Evolutionary conservation across 2,888 invertebrate species (phyloP), one percentile per base, ranked within the genome.

Genomic region (Drosophila yooni): DNA sequence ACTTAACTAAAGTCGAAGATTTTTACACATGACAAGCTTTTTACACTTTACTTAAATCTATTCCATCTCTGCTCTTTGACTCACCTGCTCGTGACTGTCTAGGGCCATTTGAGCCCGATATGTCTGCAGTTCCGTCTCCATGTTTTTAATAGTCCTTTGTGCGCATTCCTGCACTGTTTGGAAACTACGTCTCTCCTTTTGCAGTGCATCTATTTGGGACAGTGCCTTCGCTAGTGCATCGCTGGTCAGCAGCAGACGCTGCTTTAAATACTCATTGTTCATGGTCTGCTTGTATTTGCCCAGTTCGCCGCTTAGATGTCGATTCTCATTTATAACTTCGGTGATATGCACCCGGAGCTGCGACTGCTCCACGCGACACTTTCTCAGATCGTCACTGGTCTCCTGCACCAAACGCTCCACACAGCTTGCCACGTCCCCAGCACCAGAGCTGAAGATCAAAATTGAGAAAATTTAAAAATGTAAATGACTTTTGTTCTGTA

Each of bases 121-220:
- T 31, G 94, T 93, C 91, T 94, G 94, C 4, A 96, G 91, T 92
- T 96, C 96, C 27, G 94, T 94, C 89, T 97, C 96, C 67, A 96
- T 93, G 57, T 94, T 94, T 43, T 95, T 95, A 56, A 96, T 95
- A 0, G 95, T 95, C 87, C 94, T 94, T 71, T 96, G 93, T 0
- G 96, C 94, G 71, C 95, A 95, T 90, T 95, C 95, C 95, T 96
- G 96, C 40, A 96, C 91, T 25, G 95, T 94, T 53, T 94, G 94
- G 3, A 95, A 93, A 0, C 95, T 95, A 58, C 95, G 94, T 82
- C 96, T 95, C 93, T 97, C 96, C 94, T 95, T 86, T 50, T 90
- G 81, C n/a, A 94, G 81, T 2, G 86, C 76, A 5, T 90, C 83
- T 60, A 94, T 91, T 86, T 94, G 94, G n/a, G 78, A 72, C 70